Percentiles rank a stretch among this genome's conserved stretches.
Evolutionary conservation across 2,113 vertebrate species (phyloP).

Genomic region (Xenopus borealis): DNA sequence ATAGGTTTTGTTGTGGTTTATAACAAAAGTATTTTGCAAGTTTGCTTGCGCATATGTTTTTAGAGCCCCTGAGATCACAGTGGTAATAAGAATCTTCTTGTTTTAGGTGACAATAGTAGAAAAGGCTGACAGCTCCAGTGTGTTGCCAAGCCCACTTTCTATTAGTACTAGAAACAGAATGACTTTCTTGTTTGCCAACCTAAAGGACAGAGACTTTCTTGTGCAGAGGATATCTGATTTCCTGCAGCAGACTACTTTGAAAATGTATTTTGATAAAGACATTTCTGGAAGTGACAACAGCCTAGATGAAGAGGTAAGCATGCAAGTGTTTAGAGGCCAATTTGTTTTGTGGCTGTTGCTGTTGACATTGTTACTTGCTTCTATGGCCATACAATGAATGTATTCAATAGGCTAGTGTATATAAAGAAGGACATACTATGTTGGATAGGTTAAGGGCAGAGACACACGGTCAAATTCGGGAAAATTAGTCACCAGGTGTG

Average conservation of each 20-base stretch:
- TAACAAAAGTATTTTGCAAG: too few species aligned
- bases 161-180: conserved; percentile 98
- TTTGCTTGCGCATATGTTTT: too few species aligned
- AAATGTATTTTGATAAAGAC: conserved; percentile 84
- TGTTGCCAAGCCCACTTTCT: conserved; percentile 90
- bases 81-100: background rate
- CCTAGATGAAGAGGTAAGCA: conserved; percentile 87
- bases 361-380: too few species aligned
- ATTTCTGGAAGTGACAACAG: conserved; percentile 82
- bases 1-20: too few species aligned
- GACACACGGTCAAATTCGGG: too few species aligned
- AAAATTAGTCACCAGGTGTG: too few species aligned
- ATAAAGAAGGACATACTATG: too few species aligned
- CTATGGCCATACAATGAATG: too few species aligned
- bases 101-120: conserved; percentile 94
- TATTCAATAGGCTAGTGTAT: too few species aligned
- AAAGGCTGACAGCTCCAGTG: conserved; percentile 95
- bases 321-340: background rate
- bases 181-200: conserved; percentile 96
- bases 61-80: too few species aligned
- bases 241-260: conserved; percentile 91
- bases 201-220: conserved; percentile 94
- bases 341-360: too few species aligned
- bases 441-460: too few species aligned
- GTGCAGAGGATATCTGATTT: conserved; percentile 98